These are phyloP conservation scores for Thunnus thynnus DNA, from an alignment of 2,113 vertebrate genomes.

Conservation along the genomic window DNA sequence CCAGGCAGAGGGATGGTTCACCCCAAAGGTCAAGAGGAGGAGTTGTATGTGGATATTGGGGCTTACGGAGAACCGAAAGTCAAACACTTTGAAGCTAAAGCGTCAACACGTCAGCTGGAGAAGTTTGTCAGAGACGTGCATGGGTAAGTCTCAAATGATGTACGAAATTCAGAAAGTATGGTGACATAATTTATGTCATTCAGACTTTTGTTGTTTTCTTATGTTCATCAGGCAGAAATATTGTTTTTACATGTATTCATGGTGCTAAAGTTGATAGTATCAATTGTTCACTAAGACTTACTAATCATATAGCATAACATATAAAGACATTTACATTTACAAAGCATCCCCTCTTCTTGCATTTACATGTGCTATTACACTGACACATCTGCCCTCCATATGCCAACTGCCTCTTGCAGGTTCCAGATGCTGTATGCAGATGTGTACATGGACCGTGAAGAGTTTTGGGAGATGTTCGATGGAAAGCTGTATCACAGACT, in stretches of 20 bases:
- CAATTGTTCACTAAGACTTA: no score
- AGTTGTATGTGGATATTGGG: conserved; percentile 96
- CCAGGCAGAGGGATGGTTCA: conserved; percentile 96
- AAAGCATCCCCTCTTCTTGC: background rate
- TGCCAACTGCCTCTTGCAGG: conserved; percentile 71
- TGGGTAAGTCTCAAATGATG: conserved; percentile 86
- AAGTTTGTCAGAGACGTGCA: conserved; percentile 95
- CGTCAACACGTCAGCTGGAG: conserved; percentile 93
- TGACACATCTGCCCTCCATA: background rate
- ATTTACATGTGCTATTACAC: background rate
- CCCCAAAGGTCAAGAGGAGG: conserved; percentile 91
- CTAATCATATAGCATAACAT: no score
- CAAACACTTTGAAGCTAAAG: conserved; percentile 94
- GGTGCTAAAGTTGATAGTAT: no score
- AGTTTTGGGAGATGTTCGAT: conserved; percentile 99
- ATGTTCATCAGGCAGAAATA: no score
- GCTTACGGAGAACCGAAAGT: conserved; percentile 94
- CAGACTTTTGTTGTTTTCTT: no score
- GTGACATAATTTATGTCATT: background rate
- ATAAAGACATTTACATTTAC: no score
- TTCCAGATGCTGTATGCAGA: conserved; percentile 99
- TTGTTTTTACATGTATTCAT: no score
- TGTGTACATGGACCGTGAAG: conserved; percentile 95
- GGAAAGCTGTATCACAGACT: conserved; percentile 93
- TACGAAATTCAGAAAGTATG: background rate